Percentiles rank a stretch among this genome's conserved stretches.
These are phyloP conservation scores for Misgurnus mizolepis DNA, from an alignment of 2,113 vertebrate genomes.

Conservation along the genomic window DNA sequence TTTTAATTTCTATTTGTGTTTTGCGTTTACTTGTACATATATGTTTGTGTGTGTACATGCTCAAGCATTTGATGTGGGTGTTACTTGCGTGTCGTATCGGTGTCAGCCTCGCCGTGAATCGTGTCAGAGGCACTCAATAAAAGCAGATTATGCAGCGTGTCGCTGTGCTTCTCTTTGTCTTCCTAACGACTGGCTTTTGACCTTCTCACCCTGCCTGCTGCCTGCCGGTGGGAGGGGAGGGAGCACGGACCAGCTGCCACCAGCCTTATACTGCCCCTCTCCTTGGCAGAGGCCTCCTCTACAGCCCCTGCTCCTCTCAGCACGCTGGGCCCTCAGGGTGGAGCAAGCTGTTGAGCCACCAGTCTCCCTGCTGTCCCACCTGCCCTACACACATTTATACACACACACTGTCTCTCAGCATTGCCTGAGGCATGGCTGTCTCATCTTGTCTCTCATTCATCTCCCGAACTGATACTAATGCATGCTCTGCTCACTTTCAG, in stretches of 20 bases:
- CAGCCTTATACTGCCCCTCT: conserved; percentile 57
- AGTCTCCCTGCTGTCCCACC: conserved; percentile 62
- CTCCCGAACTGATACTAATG: background rate
- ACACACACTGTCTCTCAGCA: conserved; percentile 44
- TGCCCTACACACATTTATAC: conserved; percentile 56
- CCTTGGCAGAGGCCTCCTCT: conserved; percentile 57
- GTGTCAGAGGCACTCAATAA: conserved; percentile 65
- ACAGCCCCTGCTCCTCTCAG: conserved; percentile 51
- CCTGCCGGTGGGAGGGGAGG: conserved; percentile 50
- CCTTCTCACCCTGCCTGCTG: conserved; percentile 68
- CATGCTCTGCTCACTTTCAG: conserved; percentile 41
- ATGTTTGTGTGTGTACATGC: background rate
- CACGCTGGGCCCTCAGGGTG: conserved; percentile 61
- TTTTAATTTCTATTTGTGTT: background rate
- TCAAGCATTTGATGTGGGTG: conserved; percentile 10
- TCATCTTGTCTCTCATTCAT: conserved; percentile 38
- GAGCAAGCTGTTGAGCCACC: conserved; percentile 63
- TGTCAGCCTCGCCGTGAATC: conserved; percentile 54
- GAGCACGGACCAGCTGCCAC: conserved; percentile 63
- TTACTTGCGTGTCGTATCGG: conserved; percentile 38
- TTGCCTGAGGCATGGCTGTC: conserved; percentile 46
- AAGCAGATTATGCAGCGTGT: conserved; percentile 65
- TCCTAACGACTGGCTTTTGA: conserved; percentile 67
- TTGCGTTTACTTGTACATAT: no score
- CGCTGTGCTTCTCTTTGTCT: conserved; percentile 64